phyloP scores from a whole-genome alignment of 2,888 invertebrate species.

The Yponomeuta plumbellus region DNA sequence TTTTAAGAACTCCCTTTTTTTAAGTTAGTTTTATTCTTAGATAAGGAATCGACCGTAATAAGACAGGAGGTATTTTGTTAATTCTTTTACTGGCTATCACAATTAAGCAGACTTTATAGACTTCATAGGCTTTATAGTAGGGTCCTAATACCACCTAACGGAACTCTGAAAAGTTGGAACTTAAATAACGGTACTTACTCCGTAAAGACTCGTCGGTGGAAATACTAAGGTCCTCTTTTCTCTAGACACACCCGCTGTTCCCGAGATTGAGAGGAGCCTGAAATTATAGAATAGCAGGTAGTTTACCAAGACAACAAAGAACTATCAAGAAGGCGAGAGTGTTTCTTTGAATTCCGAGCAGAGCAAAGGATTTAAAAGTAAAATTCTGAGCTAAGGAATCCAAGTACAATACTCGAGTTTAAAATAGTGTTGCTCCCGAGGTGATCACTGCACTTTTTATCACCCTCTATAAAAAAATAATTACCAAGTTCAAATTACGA shows the following conservation, averaged over 20 bases:
- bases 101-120: too few species aligned
- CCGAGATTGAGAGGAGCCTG: neutral
- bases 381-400: too few species aligned
- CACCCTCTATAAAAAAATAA: too few species aligned
- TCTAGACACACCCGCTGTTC: constrained; percentile 29
- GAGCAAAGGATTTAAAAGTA: too few species aligned
- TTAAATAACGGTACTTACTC: constrained; percentile 41
- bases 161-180: neutral
- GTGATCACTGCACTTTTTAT: too few species aligned
- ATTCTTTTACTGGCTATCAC: neutral
- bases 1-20: too few species aligned
- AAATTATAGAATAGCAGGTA: constrained; percentile 3
- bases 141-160: neutral
- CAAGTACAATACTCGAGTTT: too few species aligned
- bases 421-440: too few species aligned
- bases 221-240: constrained; percentile 59
- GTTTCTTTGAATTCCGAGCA: too few species aligned
- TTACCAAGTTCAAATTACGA: too few species aligned
- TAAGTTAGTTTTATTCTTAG: neutral
- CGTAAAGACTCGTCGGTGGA: constrained; percentile 64
- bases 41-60: neutral
- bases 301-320: too few species aligned
- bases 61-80: neutral
- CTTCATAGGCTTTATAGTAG: neutral
- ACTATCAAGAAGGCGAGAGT: too few species aligned